Evolutionary conservation across 1,140 invertebrate genomes (phyloP).

Genomic region (Amphibalanus amphitrite): DNA sequence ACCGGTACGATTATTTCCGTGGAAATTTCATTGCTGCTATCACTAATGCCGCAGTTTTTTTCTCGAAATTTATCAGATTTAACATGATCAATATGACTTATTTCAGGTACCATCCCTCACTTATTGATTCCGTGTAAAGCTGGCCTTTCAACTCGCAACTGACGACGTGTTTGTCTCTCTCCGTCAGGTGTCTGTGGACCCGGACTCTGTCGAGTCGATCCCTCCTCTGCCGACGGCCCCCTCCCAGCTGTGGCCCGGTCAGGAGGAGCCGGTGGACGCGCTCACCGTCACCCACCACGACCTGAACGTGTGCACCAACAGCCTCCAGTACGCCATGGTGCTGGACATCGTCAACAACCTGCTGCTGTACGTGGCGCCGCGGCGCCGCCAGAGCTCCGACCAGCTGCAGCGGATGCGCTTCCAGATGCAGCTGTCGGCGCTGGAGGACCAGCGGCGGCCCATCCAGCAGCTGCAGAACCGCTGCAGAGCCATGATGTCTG

Average conservation of each 20-base stretch:
- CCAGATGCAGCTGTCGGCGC: constrained; percentile 69
- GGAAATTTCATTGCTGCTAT: no score
- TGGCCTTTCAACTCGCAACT: no score
- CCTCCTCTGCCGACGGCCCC: constrained; percentile 4
- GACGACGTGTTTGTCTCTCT: no score
- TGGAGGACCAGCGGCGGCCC: constrained; percentile 75
- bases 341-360: constrained; percentile 95
- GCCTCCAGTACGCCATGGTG: constrained; percentile 73
- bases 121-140: no score
- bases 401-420: constrained; percentile 61
- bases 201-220: no score
- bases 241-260: constrained; percentile 21
- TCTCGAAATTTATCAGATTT: no score
- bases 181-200: no score
- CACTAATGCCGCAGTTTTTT: no score
- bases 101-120: no score
- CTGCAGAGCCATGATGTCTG: constrained; percentile 34
- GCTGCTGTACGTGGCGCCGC: constrained; percentile 87
- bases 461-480: constrained; percentile 81
- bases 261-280: constrained; percentile 66
- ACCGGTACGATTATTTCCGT: no score
- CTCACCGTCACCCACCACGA: constrained; percentile 98
- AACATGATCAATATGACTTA: no score
- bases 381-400: constrained; percentile 76
- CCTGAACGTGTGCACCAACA: constrained; percentile 88